Conservation (phyloP, 2,888 invertebrate species). For the Heterodera filipjevi region DNA sequence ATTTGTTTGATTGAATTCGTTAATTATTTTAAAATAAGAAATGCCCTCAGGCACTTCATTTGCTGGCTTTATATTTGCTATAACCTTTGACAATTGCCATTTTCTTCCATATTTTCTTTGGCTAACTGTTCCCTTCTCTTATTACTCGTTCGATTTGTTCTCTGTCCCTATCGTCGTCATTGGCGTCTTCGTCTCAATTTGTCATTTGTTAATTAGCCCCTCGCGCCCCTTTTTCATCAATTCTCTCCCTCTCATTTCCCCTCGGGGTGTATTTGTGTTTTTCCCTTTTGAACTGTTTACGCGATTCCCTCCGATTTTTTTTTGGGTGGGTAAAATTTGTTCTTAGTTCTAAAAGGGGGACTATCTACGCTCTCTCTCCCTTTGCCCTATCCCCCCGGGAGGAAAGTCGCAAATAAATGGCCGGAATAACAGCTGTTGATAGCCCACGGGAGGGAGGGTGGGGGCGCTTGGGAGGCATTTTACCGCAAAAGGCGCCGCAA, state of each 20-base stretch:
- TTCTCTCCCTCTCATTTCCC: too few relatives aligned
- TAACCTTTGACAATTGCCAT: neutral
- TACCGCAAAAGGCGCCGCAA: neutral
- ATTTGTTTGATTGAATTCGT: too few relatives aligned
- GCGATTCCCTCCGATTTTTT: neutral
- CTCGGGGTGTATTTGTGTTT: neutral
- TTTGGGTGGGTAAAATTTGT: neutral
- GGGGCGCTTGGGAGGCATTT: too few relatives aligned
- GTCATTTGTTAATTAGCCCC: neutral
- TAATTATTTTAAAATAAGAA: too few relatives aligned
- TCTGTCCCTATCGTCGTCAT: neutral
- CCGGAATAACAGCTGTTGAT: neutral
- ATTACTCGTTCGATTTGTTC: neutral
- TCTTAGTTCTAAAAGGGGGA: slow-evolving; percentile 1
- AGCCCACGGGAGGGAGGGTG: neutral
- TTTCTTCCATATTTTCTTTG: neutral
- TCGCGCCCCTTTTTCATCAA: neutral
- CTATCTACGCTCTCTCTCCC: neutral
- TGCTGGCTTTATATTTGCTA: too few relatives aligned
- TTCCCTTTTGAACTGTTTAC: neutral
- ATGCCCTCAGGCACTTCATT: neutral
- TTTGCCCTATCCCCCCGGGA: neutral
- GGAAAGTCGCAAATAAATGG: neutral
- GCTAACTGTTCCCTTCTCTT: neutral
- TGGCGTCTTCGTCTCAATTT: neutral